Evolutionary conservation across 1,140 invertebrate genomes (phyloP), one percentile per base, ranked within the genome.

Genomic region (Aphelenchoides besseyi): DNA sequence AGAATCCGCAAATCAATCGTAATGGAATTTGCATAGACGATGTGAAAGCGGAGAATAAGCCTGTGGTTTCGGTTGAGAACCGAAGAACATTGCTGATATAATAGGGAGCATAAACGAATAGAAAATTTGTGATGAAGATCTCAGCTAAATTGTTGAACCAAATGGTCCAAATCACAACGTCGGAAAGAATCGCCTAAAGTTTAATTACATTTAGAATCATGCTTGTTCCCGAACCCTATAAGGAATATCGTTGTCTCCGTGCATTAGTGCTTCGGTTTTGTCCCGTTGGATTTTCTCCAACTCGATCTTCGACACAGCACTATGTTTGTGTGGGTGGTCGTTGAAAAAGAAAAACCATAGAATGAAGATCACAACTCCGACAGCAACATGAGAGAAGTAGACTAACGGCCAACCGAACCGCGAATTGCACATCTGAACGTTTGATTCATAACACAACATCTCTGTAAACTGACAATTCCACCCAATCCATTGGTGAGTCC

Each of bases 21-120:
- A 75, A 30, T 26, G 74, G 74, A 29, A 75, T 75, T 30, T 75
- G 74, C 26, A 41, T 29, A 18, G 76, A 33, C 8, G 76, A 73
- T 18, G 76, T 32, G 16, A 75, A 53, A 28, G 74, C 74, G 1
- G 32, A 63, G 29, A 75, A 48, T 26, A 80, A 72, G 29, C 74
- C 74, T 29, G 63, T 66, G 12, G 16, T 29, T 33, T 66, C 63
- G 12, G 36, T 37, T 8, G 63, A 66, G 3, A 33, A 66, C 12
- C 36, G 26, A 37, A 66, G 63, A 53, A 66, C 63, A 66, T 66
- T 66, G 2, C 12, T n/a, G 16, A 66, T 66, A 3, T 66, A 66
- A 30, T 66, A 66, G 1, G 63, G 63, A 37, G 63, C 63, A 53
- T 66, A 66, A 35, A 66, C 63, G 1, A 37, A 33, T 12, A 66